These are phyloP conservation scores for Gisinianus flammeolus DNA, from an alignment of 2,888 invertebrate genomes.

Conservation along the genomic window DNA sequence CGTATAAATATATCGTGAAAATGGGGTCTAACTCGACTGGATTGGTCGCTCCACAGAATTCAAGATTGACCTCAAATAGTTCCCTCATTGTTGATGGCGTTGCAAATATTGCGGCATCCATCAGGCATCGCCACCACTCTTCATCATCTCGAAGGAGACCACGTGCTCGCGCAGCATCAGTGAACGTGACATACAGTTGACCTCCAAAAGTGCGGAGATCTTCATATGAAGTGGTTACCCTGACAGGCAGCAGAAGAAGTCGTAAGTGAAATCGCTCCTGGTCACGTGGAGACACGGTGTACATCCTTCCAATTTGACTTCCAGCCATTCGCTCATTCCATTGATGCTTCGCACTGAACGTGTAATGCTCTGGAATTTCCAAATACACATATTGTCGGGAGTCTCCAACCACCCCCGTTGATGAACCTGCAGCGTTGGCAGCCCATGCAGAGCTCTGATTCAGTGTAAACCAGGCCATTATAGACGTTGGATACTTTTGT, in stretches of 20 bases:
- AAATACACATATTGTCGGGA: conserved; percentile 37
- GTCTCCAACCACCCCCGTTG: not conserved
- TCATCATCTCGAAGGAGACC: conserved; percentile 57
- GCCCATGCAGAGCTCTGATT: conserved; percentile 35
- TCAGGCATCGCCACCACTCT: conserved; percentile 54
- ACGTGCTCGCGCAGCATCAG: conserved; percentile 25
- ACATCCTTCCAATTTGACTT: conserved; percentile 58
- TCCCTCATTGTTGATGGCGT: conserved; percentile 58
- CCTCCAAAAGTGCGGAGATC: conserved; percentile 56
- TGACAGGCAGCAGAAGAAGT: conserved; percentile 58
- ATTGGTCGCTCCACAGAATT: conserved; percentile 49
- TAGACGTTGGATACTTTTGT: conserved; percentile 38
- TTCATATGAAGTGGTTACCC: conserved; percentile 59
- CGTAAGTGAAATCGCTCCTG: conserved; percentile 59
- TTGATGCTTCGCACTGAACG: not conserved
- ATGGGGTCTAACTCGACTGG: conserved; percentile 44
- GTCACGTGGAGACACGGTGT: conserved; percentile 58
- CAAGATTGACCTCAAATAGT: conserved; percentile 52
- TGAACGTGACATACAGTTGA: conserved; percentile 22
- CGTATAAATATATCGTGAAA: too few relatives aligned
- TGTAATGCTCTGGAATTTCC: conserved; percentile 34
- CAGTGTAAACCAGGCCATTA: conserved; percentile 54
- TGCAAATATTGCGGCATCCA: conserved; percentile 55
- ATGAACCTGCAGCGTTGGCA: too few relatives aligned
- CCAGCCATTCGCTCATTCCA: conserved; percentile 45